Conservation (phyloP, 2,888 invertebrate species). For the Pachycephus smyrnensis region DNA sequence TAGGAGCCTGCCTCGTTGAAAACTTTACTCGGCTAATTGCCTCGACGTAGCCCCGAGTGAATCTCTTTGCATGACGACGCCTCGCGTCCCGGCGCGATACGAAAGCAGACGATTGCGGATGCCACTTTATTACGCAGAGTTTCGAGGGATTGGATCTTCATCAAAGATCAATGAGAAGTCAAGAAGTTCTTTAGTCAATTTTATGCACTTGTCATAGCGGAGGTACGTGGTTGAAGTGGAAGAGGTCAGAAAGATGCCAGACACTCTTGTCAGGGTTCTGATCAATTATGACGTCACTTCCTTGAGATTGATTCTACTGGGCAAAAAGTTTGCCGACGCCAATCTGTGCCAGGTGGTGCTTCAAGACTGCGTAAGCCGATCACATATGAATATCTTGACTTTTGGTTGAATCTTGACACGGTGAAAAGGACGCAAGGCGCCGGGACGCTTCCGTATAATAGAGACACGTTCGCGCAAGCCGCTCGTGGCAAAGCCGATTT, state of each 20-base stretch:
- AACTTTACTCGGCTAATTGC: conserved; percentile 48
- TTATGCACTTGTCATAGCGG: not conserved
- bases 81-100: not conserved
- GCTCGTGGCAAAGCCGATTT: conserved; percentile 59
- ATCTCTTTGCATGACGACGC: not conserved
- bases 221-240: too few species aligned
- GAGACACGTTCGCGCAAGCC: conserved; percentile 59
- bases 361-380: not conserved
- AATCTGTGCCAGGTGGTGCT: not conserved
- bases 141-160: not conserved
- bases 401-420: not conserved
- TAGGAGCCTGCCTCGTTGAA: conserved; percentile 33
- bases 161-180: not conserved
- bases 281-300: not conserved
- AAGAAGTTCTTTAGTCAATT: not conserved
- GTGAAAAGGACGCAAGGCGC: not conserved
- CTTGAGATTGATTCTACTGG: not conserved
- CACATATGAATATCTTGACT: not conserved
- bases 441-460: conserved; percentile 37
- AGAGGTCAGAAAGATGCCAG: not conserved
- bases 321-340: not conserved
- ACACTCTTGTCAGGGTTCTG: not conserved
- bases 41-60: conserved; percentile 7
- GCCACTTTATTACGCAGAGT: not conserved
- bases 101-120: not conserved